phyloP scores from a whole-genome alignment of 2,797 vertebrate species.

The Cyprinodon diabolis region DNA sequence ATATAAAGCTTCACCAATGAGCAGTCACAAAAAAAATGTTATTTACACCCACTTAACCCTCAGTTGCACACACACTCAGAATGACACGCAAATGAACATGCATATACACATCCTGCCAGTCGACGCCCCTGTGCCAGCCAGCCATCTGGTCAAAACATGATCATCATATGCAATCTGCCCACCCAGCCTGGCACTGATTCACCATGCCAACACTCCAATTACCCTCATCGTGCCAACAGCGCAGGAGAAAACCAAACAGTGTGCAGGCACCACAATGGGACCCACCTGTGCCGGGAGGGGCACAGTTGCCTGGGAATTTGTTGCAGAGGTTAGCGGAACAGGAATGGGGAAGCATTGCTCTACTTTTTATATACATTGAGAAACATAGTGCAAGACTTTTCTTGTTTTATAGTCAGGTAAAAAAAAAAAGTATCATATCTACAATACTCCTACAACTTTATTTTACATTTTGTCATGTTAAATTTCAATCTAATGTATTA shows the following conservation, averaged over 20 bases:
- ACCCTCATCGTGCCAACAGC: constrained; percentile 81
- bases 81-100: constrained; percentile 40
- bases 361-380: constrained; percentile 48
- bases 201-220: constrained; percentile 80
- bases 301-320: constrained; percentile 40
- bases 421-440: not conserved
- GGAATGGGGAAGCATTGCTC: constrained; percentile 37
- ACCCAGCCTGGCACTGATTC: constrained; percentile 85
- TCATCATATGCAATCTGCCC: constrained; percentile 83
- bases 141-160: constrained; percentile 86
- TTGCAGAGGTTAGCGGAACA: constrained; percentile 50
- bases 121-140: constrained; percentile 67
- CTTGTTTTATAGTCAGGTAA: constrained; percentile 34
- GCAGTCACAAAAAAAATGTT: constrained; percentile 37
- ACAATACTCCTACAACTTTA: not conserved
- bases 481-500: too few relatives aligned
- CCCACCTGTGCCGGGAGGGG: constrained; percentile 69
- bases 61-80: constrained; percentile 5
- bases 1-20: constrained; percentile 38
- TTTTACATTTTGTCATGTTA: not conserved
- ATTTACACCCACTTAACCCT: constrained; percentile 48
- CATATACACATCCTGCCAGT: constrained; percentile 53
- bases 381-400: constrained; percentile 37
- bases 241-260: constrained; percentile 64
- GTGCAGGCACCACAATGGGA: constrained; percentile 53